Evolutionary conservation across 2,113 vertebrate genomes (phyloP), one percentile per base, ranked within the genome.

Genomic region (Hydropotes inermis): DNA sequence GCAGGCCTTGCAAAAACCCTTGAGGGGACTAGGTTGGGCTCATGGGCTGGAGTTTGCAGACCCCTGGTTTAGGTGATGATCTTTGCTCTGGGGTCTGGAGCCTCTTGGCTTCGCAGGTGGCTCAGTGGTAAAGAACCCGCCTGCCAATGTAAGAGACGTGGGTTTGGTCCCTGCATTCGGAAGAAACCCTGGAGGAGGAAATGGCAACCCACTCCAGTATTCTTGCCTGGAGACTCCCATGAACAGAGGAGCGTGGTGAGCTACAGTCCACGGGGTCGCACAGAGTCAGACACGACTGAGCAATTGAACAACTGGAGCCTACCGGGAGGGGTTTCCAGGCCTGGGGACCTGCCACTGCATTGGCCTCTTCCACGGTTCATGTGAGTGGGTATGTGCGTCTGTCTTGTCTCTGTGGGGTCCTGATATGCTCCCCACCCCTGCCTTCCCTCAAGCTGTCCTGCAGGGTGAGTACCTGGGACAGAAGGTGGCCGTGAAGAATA

Each of bases 401-500:
- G n/a, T 36, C 45, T 50, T 13, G 4, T 15, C 61, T 25, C 17
- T 15, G 9, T 16, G 3, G 27, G 33, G 50, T 52, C 36, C 92
- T 86, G 86, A 87, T 3, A 60, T 25, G 28, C 2, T 0, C 0
- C 43, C 3, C 16, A 0, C 0, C 0, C 21, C 90, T 70, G 36
- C 70, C 70, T 43, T 16, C 86, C 85, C 64, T 64, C 1, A 97
- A 99, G 99, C 99, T 0, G 99, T 99, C 50, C 99, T 99, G 88
- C 98, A 99, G 98, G 99, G 99, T 0, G 99, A 99, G 36, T 99
- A 99, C 64, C 99, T 99, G 98, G 99, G 99, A 70, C 99, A 99
- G 98, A 99, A 98, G 95, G 99, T 99, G 98, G 99, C 99, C 0
- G 99, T 99, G 92, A 99, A 99, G 99, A 99, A 99, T 97, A 99